Base-by-base conservation (phyloP, 2,797 vertebrate species). In the Steatocranus sp. region DNA sequence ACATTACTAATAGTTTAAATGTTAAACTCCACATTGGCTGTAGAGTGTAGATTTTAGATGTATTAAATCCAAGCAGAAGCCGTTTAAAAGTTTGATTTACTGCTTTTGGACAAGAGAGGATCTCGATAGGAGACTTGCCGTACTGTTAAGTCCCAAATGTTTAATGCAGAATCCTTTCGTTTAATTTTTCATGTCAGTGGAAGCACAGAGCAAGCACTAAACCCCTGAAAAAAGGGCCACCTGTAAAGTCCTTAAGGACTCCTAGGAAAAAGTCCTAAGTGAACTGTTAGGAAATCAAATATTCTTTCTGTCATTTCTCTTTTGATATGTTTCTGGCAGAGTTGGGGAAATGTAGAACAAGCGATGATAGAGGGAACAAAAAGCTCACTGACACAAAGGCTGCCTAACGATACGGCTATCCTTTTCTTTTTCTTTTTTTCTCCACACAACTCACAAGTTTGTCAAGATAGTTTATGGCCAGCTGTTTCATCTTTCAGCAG, bases 401-500 rank as follows among this genome's bases (percentile, higher is more conserved):
- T 53, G 54, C 46, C 82, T 83, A 84, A 93, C 76, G 25, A 73
- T 74, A 68, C 3, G 75, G 51, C 77, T 80, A 76, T 82, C 54
- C 83, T 80, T 79, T 83, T 49, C 36, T 66, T 61, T 77, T 66
- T 77, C 83, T 49, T 63, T 75, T 63, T 79, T 73, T 79, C 84
- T 81, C 79, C 54, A 83, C 77, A 83, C 70, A 73, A 84, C 54
- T 36, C 85, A 88, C 81, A 88, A 73, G 83, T 94, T 93, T 92
- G 90, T 92, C 93, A 87, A 61, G 80, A 89, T 79, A 88, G 91
- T 95, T 95, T 94, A 95, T 85, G 78, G 87, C 88, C 89, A 93
- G 91, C 91, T 93, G 93, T 92, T 95, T 94, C 91, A 94, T 94
- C 90, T 95, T 93, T 91, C 88, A 86, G 82, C 90, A 88, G 92